Percentiles rank a stretch among this genome's conserved stretches.
Evolutionary conservation across 2,797 vertebrate species (phyloP).

Genomic region (Botia kubotai): DNA sequence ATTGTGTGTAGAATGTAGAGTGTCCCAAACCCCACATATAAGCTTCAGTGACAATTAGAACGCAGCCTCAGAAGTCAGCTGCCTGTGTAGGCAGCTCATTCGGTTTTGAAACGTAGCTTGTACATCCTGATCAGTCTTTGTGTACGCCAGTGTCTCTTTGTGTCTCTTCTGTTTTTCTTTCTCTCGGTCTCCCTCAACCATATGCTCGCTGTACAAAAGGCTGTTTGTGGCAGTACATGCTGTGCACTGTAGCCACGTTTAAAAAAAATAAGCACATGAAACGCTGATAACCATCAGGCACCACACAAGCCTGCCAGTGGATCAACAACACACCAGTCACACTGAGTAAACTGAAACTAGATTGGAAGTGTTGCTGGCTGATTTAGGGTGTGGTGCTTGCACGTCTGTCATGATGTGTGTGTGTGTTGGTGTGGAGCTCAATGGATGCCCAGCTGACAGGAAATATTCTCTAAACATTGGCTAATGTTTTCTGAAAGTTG

Average conservation of each 20-base stretch:
- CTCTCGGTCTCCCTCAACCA: constrained; percentile 8
- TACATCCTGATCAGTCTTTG: background rate
- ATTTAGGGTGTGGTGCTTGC: constrained; percentile 38
- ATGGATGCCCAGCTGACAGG: background rate
- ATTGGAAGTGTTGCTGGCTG: constrained; percentile 9
- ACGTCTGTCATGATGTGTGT: background rate
- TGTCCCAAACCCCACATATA: too few species aligned
- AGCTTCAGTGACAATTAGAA: too few species aligned
- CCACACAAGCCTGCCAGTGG: constrained; percentile 39
- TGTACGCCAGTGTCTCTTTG: constrained; percentile 16
- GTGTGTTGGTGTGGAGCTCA: constrained; percentile 14
- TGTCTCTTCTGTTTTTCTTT: constrained; percentile 42
- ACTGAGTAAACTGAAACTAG: constrained; percentile 33
- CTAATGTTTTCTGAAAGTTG: too few species aligned
- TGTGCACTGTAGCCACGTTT: constrained; percentile 39
- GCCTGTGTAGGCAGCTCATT: background rate
- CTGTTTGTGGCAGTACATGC: constrained; percentile 31
- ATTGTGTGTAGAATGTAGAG: too few species aligned
- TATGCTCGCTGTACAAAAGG: constrained; percentile 23
- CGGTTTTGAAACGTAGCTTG: background rate
- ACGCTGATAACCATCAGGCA: constrained; percentile 64
- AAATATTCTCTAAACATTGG: too few species aligned
- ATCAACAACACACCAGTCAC: constrained; percentile 19
- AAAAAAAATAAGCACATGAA: constrained; percentile 70
- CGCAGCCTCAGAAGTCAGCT: background rate